Percentiles rank a stretch among this genome's conserved stretches.
Conservation (phyloP, 2,113 vertebrate species). For the Siniperca knerii region DNA sequence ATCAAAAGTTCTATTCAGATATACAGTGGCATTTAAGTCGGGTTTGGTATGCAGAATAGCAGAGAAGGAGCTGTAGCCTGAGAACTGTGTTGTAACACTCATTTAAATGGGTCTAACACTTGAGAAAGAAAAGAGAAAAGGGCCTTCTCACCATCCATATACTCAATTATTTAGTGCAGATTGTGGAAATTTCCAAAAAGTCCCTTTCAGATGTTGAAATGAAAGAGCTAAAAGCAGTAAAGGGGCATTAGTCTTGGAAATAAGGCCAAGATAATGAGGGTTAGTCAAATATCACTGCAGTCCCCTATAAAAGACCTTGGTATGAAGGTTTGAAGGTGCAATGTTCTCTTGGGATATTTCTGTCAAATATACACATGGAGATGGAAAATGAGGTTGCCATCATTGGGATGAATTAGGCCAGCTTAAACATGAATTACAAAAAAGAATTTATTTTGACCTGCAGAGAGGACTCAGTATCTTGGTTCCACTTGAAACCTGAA, state of each 20-base stretch:
- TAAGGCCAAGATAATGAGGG: slow-evolving; percentile 57
- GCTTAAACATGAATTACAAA: slow-evolving; percentile 17
- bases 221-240: slow-evolving; percentile 41
- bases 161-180: slow-evolving; percentile 32
- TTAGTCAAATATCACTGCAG: slow-evolving; percentile 38
- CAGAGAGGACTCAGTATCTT: neutral
- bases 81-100: neutral
- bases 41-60: neutral
- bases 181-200: slow-evolving; percentile 21
- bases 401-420: slow-evolving; percentile 18
- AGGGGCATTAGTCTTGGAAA: slow-evolving; percentile 41
- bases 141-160: slow-evolving; percentile 32
- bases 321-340: slow-evolving; percentile 31
- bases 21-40: neutral
- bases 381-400: slow-evolving; percentile 32
- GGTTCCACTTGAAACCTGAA: neutral
- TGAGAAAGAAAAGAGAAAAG: slow-evolving; percentile 16
- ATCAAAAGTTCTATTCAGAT: slow-evolving; percentile 20
- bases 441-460: neutral
- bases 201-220: slow-evolving; percentile 3
- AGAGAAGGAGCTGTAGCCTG: neutral
- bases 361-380: slow-evolving; percentile 31
- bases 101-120: slow-evolving; percentile 1
- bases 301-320: slow-evolving; percentile 47
- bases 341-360: slow-evolving; percentile 8